Evolutionary conservation across 2,797 vertebrate genomes (phyloP).

Genomic region (Enteromius unitaeniatus): DNA sequence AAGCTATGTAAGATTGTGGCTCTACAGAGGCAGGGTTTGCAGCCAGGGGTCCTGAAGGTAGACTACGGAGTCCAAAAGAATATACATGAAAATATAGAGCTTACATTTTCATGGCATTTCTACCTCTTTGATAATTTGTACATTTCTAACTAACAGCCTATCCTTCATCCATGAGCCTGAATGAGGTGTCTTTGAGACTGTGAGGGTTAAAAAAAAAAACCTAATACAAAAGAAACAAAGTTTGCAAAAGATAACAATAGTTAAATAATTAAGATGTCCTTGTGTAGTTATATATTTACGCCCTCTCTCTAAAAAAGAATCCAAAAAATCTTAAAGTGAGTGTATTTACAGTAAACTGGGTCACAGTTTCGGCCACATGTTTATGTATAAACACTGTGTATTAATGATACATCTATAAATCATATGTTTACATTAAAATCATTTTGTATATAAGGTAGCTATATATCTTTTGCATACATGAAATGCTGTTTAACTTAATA

Average conservation of each 20-base stretch:
- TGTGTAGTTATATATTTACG: not conserved
- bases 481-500: not conserved
- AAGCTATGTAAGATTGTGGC: slow-evolving; percentile 11
- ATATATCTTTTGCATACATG: not conserved
- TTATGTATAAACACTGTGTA: not conserved
- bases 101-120: not conserved
- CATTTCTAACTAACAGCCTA: not conserved
- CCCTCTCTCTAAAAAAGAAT: not conserved
- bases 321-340: not conserved
- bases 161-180: not conserved
- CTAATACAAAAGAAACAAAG: not conserved
- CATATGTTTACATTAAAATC: not conserved
- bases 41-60: not conserved
- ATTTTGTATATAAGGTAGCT: not conserved
- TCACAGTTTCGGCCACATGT: slow-evolving; percentile 7
- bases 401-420: not conserved
- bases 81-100: not conserved
- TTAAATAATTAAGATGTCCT: not conserved
- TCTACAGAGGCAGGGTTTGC: not conserved
- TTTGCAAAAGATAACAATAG: not conserved
- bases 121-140: not conserved
- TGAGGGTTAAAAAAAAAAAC: not conserved
- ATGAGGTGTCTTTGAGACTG: not conserved
- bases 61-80: not conserved
- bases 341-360: slow-evolving; percentile 21